Conservation (phyloP, 2,888 invertebrate species). For the Vanessa cardui region DNA sequence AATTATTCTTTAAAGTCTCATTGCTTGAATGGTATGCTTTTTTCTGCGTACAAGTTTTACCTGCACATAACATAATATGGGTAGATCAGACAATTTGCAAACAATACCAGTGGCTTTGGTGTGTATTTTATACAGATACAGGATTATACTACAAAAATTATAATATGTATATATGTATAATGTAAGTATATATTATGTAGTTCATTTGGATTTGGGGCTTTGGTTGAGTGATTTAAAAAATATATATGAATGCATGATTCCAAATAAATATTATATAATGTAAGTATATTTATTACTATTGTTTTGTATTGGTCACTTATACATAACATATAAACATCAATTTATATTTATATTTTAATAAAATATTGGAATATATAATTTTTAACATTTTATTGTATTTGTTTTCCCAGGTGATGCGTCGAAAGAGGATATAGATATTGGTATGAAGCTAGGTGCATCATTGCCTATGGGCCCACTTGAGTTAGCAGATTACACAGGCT, state of each 20-base stretch:
- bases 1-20: too few relatives aligned
- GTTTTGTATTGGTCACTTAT: not conserved
- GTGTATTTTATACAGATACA: too few relatives aligned
- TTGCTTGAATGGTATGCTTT: too few relatives aligned
- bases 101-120: too few relatives aligned
- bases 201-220: not conserved
- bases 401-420: conserved; percentile 84
- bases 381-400: conserved; percentile 8
- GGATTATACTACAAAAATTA: not conserved
- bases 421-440: conserved; percentile 91
- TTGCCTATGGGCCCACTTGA: conserved; percentile 97
- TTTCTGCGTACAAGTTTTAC: too few relatives aligned
- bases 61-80: too few relatives aligned
- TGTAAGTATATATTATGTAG: not conserved
- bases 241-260: conserved; percentile 9
- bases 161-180: not conserved
- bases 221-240: not conserved
- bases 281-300: conserved; percentile 15
- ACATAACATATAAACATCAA: too few relatives aligned
- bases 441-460: conserved; percentile 95
- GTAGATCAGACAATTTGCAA: too few relatives aligned
- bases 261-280: conserved; percentile 15
- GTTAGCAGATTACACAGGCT: conserved; percentile 91
- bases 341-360: too few relatives aligned
- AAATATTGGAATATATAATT: not conserved